A percentile compares a stretch with the other conserved stretches of the same genome.
Evolutionary conservation across 2,888 invertebrate species (phyloP).

Genomic region (Conistra vaccinii): DNA sequence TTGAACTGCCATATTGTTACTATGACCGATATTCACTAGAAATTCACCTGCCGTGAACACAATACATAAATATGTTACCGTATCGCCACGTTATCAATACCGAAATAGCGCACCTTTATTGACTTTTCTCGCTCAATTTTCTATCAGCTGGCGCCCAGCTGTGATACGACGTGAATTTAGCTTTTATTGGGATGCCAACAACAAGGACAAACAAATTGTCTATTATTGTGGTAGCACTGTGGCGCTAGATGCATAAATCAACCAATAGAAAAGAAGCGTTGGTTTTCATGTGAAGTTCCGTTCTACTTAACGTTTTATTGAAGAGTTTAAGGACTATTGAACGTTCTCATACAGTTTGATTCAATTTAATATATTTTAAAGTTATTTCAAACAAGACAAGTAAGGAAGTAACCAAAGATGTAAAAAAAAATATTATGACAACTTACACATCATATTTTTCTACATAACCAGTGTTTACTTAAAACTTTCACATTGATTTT

Average conservation of each 20-base stretch:
- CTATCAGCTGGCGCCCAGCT: constrained; percentile 90
- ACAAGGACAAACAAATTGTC: constrained; percentile 61
- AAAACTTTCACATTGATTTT: accelerated
- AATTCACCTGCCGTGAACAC: constrained; percentile 73
- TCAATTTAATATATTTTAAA: not conserved
- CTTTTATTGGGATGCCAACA: constrained; percentile 75
- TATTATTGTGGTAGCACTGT: constrained; percentile 65
- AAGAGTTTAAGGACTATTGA: not conserved
- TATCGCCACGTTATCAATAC: constrained; percentile 77
- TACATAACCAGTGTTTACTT: not conserved
- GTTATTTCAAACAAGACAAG: not conserved
- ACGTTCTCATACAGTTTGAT: not conserved
- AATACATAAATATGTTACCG: constrained; percentile 65
- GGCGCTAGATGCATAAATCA: constrained; percentile 65
- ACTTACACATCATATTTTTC: not conserved
- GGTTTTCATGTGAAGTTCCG: constrained; percentile 68
- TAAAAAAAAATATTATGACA: not conserved
- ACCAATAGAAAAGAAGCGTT: constrained; percentile 80
- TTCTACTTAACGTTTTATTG: constrained; percentile 59
- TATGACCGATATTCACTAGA: constrained; percentile 60
- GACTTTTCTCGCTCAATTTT: constrained; percentile 86
- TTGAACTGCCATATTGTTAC: constrained; percentile 84
- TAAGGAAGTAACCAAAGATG: too few relatives aligned
- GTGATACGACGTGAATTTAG: constrained; percentile 81
- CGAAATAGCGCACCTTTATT: constrained; percentile 79